Evolutionary conservation across 2,797 vertebrate genomes (phyloP), one percentile per base, ranked within the genome.

Genomic region (Lagothrix lagotricha): DNA sequence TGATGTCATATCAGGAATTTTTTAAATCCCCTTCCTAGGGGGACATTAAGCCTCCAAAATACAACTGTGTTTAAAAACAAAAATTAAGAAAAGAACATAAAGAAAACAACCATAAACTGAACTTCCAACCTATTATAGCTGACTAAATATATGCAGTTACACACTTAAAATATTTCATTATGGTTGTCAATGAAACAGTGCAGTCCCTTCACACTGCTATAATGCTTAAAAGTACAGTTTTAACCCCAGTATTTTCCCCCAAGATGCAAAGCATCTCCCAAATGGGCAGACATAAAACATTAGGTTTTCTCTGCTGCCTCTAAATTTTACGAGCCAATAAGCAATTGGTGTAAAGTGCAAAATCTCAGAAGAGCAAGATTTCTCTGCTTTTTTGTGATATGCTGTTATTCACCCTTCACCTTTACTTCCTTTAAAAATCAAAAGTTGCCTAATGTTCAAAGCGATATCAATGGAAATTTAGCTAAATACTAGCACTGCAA

Each of bases 391-490:
- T 67, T 13, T 39, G 96, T 70, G 93, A 86, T 11, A 93, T 39
- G 95, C 10, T 86, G 96, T 81, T 93, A 94, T 96, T 93, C 97
- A 88, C 96, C 7, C 72, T 90, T 98, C 93, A 98, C 98, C 98
- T 98, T 96, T 4, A 97, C 97, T 97, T 96, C 93, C 93, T 97
- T 96, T 97, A 95, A 96, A 97, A 97, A 97, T 97, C 97, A 96
- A 98, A 98, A 98, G 98, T 98, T 98, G 92, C 93, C 98, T 98
- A 97, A 98, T 97, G 98, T 98, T 98, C 91, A 94, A 64, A 8
- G 11, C 13, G 46, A 33, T 96, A 97, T 5, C 97, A 83, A 93
- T 98, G 98, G 98, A 98, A 98, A 99, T 98, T 98, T 93, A 98
- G 98, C 98, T 98, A 97, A 98, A 97, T 46, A 87, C 97, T 98